Base-by-base conservation (phyloP, 2,797 vertebrate species). In the Heteromormyrus szaboi region DNA sequence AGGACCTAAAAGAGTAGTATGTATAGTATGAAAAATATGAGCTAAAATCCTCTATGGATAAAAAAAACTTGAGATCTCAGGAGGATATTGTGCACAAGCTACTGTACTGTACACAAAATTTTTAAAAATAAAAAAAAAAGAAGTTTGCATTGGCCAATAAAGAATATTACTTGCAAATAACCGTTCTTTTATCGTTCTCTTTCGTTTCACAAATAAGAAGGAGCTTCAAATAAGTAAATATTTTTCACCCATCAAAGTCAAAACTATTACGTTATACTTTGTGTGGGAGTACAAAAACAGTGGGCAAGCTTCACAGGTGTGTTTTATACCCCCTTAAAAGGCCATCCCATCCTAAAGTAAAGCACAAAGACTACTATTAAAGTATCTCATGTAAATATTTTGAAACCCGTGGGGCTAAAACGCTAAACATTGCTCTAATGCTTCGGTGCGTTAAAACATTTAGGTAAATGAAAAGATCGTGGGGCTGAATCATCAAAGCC, bases 341-440 rank as follows among this genome's bases (percentile, higher is more conserved):
- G 92, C 92, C 85, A 84, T 88, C 88, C 51, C 76, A 84, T 89
- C 90, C 87, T 81, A 91, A 90, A 91, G 88, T 50, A 84, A 81
- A 89, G 83, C 89, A 92, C 91, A 92, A 92, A 91, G 91, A 89
- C 90, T 89, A 91, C 89, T 91, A 93, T 93, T 93, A 92, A 91
- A 93, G 90, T 90, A 90, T 88, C 88, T 84, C 56, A 89, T 76
- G 84, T 93, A 93, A 93, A 93, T 93, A 93, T 93, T 94, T 91
- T 92, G 90, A 92, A 88, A 91, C 41, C 33, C 59, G 76, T 89
- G 62, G 89, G 89, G 91, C 89, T 87, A 86, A 56, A 89, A 91
- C 84, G 89, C 92, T 92, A 93, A 93, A 93, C 92, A 93, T 88
- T 72, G 72, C 89, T 81, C 88, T 91, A 90, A 89, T 87, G 89